Evolutionary conservation across 2,888 invertebrate species (phyloP).

Genomic region (Synergus japonicus): DNA sequence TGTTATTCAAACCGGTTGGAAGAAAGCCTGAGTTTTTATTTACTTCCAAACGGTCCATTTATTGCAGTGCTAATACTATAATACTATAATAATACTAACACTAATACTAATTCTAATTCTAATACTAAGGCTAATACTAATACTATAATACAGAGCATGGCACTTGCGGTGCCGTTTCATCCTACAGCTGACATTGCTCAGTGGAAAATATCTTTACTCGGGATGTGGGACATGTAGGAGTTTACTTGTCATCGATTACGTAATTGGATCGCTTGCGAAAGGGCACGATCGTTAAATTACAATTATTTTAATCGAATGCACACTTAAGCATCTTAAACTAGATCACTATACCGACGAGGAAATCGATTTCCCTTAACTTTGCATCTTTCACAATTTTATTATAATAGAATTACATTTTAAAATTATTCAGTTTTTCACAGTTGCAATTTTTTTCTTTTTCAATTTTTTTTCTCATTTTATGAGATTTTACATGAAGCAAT

Average conservation of each 20-base stretch:
- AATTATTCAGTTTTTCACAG: background rate
- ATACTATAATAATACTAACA: too few relatives aligned
- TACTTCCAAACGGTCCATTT: conserved; percentile 29
- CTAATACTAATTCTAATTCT: too few relatives aligned
- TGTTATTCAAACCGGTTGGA: conserved; percentile 27
- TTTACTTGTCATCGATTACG: background rate
- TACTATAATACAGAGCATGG: conserved; percentile 33
- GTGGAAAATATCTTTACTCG: conserved; percentile 5
- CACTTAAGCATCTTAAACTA: background rate
- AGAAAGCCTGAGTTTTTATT: conserved; percentile 34
- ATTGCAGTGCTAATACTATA: conserved; percentile 7
- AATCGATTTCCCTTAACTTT: background rate
- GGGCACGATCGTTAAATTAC: conserved; percentile 3
- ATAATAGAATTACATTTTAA: background rate
- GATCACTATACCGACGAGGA: background rate
- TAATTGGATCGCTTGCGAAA: conserved; percentile 16
- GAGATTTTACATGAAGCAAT: too few relatives aligned
- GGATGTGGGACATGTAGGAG: conserved; percentile 25
- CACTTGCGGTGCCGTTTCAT: conserved; percentile 25
- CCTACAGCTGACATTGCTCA: conserved; percentile 25
- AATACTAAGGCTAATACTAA: background rate
- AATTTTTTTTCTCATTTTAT: too few relatives aligned
- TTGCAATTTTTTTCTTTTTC: background rate
- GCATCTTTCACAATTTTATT: background rate
- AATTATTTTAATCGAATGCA: conserved; percentile 6